These are phyloP conservation scores for Acanthosepion pharaonis DNA, from an alignment of 2,888 invertebrate genomes.

Conservation along the genomic window DNA sequence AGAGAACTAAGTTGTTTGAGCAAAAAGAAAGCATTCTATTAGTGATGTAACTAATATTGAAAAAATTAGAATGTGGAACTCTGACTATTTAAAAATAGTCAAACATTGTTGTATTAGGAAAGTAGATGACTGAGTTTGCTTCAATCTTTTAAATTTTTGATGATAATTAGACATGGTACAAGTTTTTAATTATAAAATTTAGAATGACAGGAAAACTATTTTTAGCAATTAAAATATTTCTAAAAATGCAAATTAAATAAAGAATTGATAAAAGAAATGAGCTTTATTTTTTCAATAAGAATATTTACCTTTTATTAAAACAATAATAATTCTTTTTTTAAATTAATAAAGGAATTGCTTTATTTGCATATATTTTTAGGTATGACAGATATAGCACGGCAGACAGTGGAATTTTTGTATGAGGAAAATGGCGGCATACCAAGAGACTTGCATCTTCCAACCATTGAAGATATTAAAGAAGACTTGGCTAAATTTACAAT, in stretches of 20 bases:
- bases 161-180: no score
- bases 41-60: no score
- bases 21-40: no score
- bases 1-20: no score
- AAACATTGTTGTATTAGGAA: no score
- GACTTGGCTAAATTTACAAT: constrained; percentile 74
- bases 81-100: no score
- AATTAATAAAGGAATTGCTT: not conserved
- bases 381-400: constrained; percentile 75
- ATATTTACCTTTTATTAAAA: not conserved
- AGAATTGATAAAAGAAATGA: not conserved
- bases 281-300: no score
- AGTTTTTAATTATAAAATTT: not conserved
- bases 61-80: no score
- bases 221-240: not conserved
- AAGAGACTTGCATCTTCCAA: constrained; percentile 74
- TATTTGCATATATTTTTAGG: constrained; percentile 58
- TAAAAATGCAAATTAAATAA: not conserved
- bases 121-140: no score
- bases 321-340: not conserved
- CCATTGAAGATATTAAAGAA: constrained; percentile 74
- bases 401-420: constrained; percentile 75
- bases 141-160: no score
- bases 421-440: constrained; percentile 75
- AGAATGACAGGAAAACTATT: not conserved